phyloP scores from a whole-genome alignment of 2,888 invertebrate genomes.

The Diadromus collaris region DNA sequence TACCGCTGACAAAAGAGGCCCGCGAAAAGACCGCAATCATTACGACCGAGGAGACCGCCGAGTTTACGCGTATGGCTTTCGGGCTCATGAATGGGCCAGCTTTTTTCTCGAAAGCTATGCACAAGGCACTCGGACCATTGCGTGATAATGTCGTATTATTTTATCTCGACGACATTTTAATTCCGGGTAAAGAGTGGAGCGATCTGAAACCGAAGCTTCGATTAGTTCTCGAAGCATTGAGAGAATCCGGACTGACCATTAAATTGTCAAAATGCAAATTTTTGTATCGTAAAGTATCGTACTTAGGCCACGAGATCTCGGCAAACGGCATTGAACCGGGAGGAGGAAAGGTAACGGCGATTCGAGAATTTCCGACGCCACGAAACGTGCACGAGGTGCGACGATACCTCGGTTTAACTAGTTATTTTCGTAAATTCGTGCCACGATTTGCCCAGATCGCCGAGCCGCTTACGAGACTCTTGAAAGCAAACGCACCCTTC shows the following conservation, averaged over 20 bases:
- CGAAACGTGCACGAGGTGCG: conserved; percentile 46
- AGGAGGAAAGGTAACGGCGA: conserved; percentile 63
- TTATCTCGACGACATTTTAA: too few relatives aligned
- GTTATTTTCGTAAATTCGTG: conserved; percentile 53
- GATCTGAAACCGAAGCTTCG: conserved; percentile 57
- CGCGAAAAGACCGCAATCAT: conserved; percentile 56
- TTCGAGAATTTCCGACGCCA: conserved; percentile 43
- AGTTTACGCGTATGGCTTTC: too few relatives aligned
- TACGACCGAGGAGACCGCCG: too few relatives aligned
- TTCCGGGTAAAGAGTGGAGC: conserved; percentile 52
- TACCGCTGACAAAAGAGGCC: conserved; percentile 30
- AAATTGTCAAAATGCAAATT: conserved; percentile 69
- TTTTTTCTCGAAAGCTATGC: conserved; percentile 24
- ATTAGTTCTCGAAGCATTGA: conserved; percentile 8
- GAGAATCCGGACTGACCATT: conserved; percentile 65
- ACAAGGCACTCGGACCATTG: conserved; percentile 13
- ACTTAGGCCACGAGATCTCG: conserved; percentile 68
- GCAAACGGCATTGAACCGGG: conserved; percentile 50
- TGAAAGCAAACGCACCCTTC: not conserved
- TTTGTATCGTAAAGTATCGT: conserved; percentile 62
- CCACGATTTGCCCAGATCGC: conserved; percentile 27
- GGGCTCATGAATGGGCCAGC: too few relatives aligned
- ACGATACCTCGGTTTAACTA: conserved; percentile 35
- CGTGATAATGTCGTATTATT: conserved; percentile 30
- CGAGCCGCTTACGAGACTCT: not conserved